These are phyloP conservation scores for Vannuccia rotundouncinata DNA, from an alignment of 2,888 invertebrate species.

Conservation along the genomic window DNA sequence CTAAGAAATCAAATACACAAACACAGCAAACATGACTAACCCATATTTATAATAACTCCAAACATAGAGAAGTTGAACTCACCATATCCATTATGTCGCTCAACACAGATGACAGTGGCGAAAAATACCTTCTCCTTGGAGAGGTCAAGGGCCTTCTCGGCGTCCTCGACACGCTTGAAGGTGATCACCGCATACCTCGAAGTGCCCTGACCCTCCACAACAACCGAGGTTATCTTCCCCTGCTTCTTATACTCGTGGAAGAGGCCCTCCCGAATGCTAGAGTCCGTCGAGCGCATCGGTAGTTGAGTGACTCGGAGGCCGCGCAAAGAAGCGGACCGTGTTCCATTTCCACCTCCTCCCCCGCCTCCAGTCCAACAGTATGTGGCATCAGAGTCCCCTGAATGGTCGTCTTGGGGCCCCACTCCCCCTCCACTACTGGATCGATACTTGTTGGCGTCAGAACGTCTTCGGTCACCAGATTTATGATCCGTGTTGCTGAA, in stretches of 20 bases:
- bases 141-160: conserved; percentile 86
- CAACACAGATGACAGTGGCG: conserved; percentile 90
- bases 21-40: too few species aligned
- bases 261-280: conserved; percentile 88
- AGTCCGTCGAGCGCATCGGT: conserved; percentile 61
- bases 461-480: not conserved
- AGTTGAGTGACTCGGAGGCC: conserved; percentile 28
- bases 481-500: conserved; percentile 9
- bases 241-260: conserved; percentile 98
- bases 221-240: conserved; percentile 90
- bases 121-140: conserved; percentile 94
- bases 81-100: conserved; percentile 75
- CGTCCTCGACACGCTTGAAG: conserved; percentile 86
- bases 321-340: not conserved
- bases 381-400: not conserved
- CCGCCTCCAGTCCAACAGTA: conserved; percentile 13
- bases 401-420: not conserved
- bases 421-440: not conserved
- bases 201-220: conserved; percentile 80
- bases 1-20: too few species aligned
- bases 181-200: conserved; percentile 88
- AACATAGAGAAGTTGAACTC: too few species aligned
- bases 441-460: not conserved
- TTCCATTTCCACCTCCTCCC: not conserved
- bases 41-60: too few species aligned